These are phyloP conservation scores for Drosophila meridionalis DNA, from an alignment of 2,888 invertebrate species.

Conservation along the genomic window DNA sequence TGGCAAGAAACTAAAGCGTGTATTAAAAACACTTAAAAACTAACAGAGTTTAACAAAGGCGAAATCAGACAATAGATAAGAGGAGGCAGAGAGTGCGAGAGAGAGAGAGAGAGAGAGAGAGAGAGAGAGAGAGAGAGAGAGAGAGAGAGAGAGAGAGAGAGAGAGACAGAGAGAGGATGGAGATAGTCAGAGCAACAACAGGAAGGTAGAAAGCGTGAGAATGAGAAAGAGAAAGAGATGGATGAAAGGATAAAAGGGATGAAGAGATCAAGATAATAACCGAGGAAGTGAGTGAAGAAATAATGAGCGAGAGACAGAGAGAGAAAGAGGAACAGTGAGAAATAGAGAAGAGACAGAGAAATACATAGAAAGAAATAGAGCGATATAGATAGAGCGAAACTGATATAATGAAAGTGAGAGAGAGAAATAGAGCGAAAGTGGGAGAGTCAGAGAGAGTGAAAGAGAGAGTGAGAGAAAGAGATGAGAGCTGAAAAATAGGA, in stretches of 20 bases:
- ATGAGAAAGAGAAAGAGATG: not conserved
- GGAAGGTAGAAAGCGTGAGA: not conserved
- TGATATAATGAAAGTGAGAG: not conserved
- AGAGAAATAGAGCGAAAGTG: too few species aligned
- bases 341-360: not conserved
- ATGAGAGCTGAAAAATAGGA: not conserved
- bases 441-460: not conserved
- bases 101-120: not conserved
- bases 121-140: not conserved
- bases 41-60: not conserved
- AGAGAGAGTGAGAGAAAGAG: not conserved
- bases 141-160: not conserved
- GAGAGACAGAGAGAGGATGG: not conserved
- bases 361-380: too few species aligned
- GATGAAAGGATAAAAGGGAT: not conserved
- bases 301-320: not conserved
- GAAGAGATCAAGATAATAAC: not conserved
- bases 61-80: not conserved
- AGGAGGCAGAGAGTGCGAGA: not conserved
- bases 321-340: not conserved
- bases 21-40: constrained; percentile 6
- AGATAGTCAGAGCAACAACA: not conserved
- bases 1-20: constrained; percentile 1
- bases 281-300: not conserved
- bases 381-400: too few species aligned